Conservation (phyloP, 2,113 vertebrate genomes). For the Heptranchias perlo region DNA sequence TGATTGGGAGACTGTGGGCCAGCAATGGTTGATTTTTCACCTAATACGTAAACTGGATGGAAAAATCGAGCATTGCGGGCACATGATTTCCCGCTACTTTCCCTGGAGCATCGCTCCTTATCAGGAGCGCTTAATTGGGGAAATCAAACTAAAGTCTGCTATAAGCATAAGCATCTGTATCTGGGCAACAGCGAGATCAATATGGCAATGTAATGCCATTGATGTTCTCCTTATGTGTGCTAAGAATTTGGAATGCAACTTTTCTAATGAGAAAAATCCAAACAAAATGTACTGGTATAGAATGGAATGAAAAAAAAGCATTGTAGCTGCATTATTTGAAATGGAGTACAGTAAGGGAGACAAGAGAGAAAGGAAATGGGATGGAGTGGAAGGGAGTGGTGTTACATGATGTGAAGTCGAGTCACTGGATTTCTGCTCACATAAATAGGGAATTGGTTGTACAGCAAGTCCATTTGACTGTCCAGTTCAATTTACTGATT, state of each 20-base stretch:
- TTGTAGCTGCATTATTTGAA: background rate
- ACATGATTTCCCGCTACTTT: background rate
- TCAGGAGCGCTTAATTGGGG: background rate
- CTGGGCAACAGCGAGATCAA: background rate
- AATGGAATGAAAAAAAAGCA: background rate
- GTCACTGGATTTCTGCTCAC: background rate
- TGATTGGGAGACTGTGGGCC: background rate
- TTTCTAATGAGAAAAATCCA: background rate
- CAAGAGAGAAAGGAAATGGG: background rate
- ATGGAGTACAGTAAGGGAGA: background rate
- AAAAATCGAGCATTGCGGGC: background rate
- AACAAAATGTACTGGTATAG: background rate
- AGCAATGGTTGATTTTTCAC: background rate
- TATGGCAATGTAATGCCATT: background rate
- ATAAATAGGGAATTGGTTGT: background rate
- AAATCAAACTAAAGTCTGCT: background rate
- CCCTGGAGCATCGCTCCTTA: background rate
- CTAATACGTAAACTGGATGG: background rate
- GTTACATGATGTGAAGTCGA: background rate
- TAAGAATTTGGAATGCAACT: background rate
- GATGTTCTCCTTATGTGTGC: background rate
- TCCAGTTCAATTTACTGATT: constrained; percentile 26
- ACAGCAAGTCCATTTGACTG: background rate
- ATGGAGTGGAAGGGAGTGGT: background rate
- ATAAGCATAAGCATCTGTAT: background rate